Evolutionary conservation across 1,140 invertebrate genomes (phyloP).

Genomic region (Hermetia illucens): DNA sequence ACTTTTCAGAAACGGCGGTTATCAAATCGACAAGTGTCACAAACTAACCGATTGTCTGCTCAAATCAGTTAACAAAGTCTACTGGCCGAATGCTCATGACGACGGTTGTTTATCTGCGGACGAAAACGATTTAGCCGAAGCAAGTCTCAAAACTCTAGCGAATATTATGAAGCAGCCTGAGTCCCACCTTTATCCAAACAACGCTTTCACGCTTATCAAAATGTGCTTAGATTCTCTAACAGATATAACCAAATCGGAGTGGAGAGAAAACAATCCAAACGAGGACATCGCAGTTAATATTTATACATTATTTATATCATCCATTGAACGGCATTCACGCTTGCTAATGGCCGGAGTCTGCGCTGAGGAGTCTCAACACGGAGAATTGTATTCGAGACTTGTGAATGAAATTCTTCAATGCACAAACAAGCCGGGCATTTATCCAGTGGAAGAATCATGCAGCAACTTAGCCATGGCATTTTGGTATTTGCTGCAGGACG

Average conservation of each 20-base stretch:
- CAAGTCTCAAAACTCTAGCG: slow-evolving; percentile 43
- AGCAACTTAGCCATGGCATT: slow-evolving; percentile 76
- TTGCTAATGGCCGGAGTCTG: slow-evolving; percentile 39
- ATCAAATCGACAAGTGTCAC: slow-evolving; percentile 31
- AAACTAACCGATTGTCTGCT: slow-evolving; percentile 23
- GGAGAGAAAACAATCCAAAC: slow-evolving; percentile 28
- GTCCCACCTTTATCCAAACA: slow-evolving; percentile 34
- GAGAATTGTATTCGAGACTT: slow-evolving; percentile 29
- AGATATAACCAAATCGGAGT: slow-evolving; percentile 25
- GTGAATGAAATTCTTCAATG: slow-evolving; percentile 48
- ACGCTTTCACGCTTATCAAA: slow-evolving; percentile 36
- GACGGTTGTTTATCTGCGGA: slow-evolving; percentile 34
- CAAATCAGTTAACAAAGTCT: slow-evolving; percentile 24
- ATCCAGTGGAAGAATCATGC: slow-evolving; percentile 68
- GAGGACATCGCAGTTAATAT: slow-evolving; percentile 38
- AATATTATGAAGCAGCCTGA: slow-evolving; percentile 42
- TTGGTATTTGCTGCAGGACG: slow-evolving; percentile 74
- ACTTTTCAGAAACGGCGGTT: slow-evolving; percentile 19
- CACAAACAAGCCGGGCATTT: slow-evolving; percentile 62
- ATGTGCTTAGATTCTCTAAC: slow-evolving; percentile 25
- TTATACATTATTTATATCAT: slow-evolving; percentile 44
- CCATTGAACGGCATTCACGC: slow-evolving; percentile 50
- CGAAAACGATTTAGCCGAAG: slow-evolving; percentile 41
- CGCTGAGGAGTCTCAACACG: slow-evolving; percentile 26
- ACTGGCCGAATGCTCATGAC: slow-evolving; percentile 24